These are phyloP conservation scores for Agrilus biguttatus DNA, from an alignment of 2,888 invertebrate genomes.

Conservation along the genomic window DNA sequence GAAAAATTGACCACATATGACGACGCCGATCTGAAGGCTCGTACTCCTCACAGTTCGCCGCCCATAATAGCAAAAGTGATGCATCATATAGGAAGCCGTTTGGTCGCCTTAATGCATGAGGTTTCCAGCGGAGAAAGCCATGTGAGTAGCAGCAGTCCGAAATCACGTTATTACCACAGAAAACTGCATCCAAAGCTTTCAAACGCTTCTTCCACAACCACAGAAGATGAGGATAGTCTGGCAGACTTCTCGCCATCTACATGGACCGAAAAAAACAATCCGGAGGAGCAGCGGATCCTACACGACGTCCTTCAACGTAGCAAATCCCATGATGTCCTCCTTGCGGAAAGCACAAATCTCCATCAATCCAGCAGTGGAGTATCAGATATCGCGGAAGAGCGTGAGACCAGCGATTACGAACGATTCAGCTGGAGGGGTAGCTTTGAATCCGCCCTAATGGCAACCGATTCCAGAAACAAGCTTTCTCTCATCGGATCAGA, in stretches of 20 bases:
- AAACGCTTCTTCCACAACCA: constrained; percentile 44
- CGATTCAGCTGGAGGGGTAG: constrained; percentile 85
- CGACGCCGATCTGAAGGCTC: constrained; percentile 25
- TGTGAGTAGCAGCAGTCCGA: constrained; percentile 44
- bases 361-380: constrained; percentile 36
- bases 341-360: constrained; percentile 41
- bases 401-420: constrained; percentile 76
- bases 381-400: constrained; percentile 42
- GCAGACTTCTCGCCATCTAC: constrained; percentile 38
- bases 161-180: constrained; percentile 42
- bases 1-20: constrained; percentile 55
- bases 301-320: constrained; percentile 54
- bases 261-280: constrained; percentile 22
- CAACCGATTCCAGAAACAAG: constrained; percentile 72
- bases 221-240: constrained; percentile 58
- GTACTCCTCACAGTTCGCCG: constrained; percentile 53
- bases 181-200: constrained; percentile 41
- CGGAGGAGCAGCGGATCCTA: constrained; percentile 33
- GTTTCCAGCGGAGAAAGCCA: constrained; percentile 63
- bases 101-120: constrained; percentile 85
- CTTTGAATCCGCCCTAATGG: constrained; percentile 81
- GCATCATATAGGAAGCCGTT: constrained; percentile 77
- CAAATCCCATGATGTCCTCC: constrained; percentile 64
- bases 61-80: constrained; percentile 81
- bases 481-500: constrained; percentile 50